Base-by-base conservation (phyloP, 2,113 vertebrate species). In the Steatornis caripensis region DNA sequence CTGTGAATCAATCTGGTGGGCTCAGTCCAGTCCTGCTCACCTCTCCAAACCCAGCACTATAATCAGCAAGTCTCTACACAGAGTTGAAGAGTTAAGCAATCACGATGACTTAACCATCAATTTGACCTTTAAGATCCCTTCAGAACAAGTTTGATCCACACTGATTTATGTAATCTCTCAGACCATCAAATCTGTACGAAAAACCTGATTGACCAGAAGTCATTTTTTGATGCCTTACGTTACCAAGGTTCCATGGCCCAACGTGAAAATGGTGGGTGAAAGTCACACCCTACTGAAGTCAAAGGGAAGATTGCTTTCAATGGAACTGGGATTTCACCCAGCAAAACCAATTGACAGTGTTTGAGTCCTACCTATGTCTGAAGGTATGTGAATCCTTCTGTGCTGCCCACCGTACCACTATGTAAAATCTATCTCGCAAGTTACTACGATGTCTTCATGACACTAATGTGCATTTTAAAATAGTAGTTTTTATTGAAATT, bases 81-180 rank as follows among this genome's bases (percentile, higher is more conserved):
- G 70, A 87, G 70, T 3, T 64, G 76, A 89, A 64, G 69, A 83
- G 68, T 70, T 95, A 61, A 96, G 66, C 76, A 90, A 92, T 89
- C 84, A 79, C 2, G 2, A 80, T 83, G 61, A 93, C 87, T 94
- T 96, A 87, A 87, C 83, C 89, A 94, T 57, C 77, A 74, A 69
- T 71, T 65, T 92, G 82, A 94, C 90, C 88, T 93, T 89, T 80
- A 75, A 96, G 93, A 93, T 92, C 80, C 65, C 64, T 84, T 95
- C 86, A 95, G 83, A 93, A 89, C 68, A 75, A 48, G 55, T 75
- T 84, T 96, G 89, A 92, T 94, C 93, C 76, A 82, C 54, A 49
- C 72, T 91, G 94, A 84, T 95, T 90, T 93, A 87, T 61, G 89
- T 87, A 87, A 41, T 89, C 83, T 87, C 74, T 92, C 92, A 94